These are phyloP conservation scores for Rhabdomys dilectus DNA, from an alignment of 2,113 vertebrate genomes.

Conservation along the genomic window DNA sequence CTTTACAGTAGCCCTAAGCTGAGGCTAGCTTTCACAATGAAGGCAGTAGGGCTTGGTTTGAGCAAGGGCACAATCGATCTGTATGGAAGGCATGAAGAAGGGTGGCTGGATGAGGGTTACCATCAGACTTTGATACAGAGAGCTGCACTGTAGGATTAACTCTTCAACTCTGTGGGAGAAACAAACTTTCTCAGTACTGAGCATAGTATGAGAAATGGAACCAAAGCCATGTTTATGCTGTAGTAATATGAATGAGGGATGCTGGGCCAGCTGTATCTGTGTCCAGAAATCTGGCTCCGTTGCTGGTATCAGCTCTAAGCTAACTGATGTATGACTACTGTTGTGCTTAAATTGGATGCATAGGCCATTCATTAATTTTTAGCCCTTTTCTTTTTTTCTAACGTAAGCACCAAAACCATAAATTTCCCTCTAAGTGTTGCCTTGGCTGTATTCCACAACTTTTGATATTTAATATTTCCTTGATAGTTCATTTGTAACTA, in stretches of 20 bases:
- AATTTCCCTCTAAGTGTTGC: conserved; percentile 53
- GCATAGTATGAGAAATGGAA: background rate
- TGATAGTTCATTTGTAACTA: conserved; percentile 54
- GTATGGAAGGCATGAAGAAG: background rate
- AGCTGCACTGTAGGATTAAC: background rate
- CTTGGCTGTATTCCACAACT: conserved; percentile 58
- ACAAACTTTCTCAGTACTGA: background rate
- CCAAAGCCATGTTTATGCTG: background rate
- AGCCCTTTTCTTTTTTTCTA: conserved; percentile 27
- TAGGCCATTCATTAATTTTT: conserved; percentile 33
- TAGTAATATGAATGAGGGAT: background rate
- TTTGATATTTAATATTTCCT: conserved; percentile 55
- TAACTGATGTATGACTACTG: background rate
- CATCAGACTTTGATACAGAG: background rate
- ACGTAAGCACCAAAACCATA: conserved; percentile 22
- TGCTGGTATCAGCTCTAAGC: background rate
- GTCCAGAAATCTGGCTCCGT: background rate
- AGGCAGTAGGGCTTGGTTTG: background rate
- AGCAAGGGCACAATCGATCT: background rate
- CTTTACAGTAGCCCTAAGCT: background rate
- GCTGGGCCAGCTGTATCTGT: background rate
- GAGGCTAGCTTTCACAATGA: background rate
- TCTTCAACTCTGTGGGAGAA: background rate
- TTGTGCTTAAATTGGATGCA: background rate
- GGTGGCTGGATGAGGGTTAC: background rate